These are phyloP conservation scores for Ammodramus savannarum DNA, from an alignment of 2,113 vertebrate species.

Conservation along the genomic window DNA sequence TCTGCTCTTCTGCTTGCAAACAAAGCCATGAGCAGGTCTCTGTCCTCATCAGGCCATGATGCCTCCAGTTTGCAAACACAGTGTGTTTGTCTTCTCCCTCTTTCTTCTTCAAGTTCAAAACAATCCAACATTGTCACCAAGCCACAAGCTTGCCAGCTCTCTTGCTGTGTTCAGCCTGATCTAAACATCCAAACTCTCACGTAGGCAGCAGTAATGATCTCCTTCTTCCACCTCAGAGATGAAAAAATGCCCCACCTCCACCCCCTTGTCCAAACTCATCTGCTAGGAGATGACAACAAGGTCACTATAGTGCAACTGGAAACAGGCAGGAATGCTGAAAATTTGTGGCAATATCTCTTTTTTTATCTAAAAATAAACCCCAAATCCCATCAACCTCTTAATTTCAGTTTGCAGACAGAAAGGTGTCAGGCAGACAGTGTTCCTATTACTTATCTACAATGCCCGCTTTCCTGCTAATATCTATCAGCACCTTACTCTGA, in stretches of 20 bases:
- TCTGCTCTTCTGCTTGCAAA: neutral
- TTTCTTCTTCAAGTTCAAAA: neutral
- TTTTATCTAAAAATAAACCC: accelerated
- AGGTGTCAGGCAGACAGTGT: no score
- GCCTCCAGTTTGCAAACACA: neutral
- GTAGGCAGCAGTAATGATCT: neutral
- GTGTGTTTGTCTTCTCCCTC: neutral
- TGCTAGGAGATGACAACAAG: neutral
- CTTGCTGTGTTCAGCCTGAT: neutral
- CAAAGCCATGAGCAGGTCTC: neutral
- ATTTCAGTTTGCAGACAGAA: neutral
- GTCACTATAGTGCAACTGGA: neutral
- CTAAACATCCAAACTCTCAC: neutral
- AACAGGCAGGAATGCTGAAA: neutral
- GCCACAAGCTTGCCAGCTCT: neutral
- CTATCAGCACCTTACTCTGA: neutral
- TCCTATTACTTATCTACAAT: neutral
- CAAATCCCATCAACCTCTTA: neutral
- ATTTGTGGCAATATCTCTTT: neutral
- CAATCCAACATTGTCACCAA: neutral
- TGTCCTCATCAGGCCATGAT: neutral
- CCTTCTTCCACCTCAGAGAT: neutral
- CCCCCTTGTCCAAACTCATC: neutral
- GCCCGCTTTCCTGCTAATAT: neutral
- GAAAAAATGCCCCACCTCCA: neutral